Percentiles rank a stretch among this genome's conserved stretches.
These are phyloP conservation scores for Phaethon lepturus DNA, from an alignment of 2,113 vertebrate genomes.

Conservation along the genomic window DNA sequence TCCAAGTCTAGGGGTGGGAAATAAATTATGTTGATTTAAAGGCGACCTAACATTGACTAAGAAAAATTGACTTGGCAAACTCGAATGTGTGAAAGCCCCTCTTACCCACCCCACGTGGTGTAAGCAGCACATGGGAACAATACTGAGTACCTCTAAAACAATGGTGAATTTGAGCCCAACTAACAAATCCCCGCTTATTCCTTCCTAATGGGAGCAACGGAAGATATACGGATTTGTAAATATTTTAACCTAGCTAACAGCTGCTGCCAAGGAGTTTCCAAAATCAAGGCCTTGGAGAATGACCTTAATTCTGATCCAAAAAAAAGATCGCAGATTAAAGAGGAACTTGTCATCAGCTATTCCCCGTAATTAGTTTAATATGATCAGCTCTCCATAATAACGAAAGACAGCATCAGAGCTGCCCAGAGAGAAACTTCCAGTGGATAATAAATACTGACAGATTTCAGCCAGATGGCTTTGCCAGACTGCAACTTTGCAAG, in stretches of 20 bases:
- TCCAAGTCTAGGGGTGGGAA: neutral
- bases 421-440: constrained; percentile 41
- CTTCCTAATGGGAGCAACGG: neutral
- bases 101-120: neutral
- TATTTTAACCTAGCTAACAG: constrained; percentile 59
- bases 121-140: constrained; percentile 21
- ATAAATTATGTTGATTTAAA: constrained; percentile 6
- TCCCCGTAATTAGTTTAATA: constrained; percentile 67
- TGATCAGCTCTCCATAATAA: constrained; percentile 65
- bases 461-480: constrained; percentile 67
- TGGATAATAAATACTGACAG: constrained; percentile 66
- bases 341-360: constrained; percentile 64
- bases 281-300: constrained; percentile 32
- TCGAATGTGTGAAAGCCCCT: constrained; percentile 22
- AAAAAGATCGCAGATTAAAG: constrained; percentile 43
- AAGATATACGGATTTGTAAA: constrained; percentile 30
- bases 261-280: constrained; percentile 60
- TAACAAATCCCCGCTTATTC: constrained; percentile 50
- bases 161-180: neutral
- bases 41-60: neutral
- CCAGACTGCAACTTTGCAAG: constrained; percentile 39
- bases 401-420: constrained; percentile 49
- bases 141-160: constrained; percentile 22
- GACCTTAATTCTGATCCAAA: constrained; percentile 31
- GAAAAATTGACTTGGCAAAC: constrained; percentile 32